Evolutionary conservation across 2,113 vertebrate species (phyloP).

Genomic region (Garra rufa): DNA sequence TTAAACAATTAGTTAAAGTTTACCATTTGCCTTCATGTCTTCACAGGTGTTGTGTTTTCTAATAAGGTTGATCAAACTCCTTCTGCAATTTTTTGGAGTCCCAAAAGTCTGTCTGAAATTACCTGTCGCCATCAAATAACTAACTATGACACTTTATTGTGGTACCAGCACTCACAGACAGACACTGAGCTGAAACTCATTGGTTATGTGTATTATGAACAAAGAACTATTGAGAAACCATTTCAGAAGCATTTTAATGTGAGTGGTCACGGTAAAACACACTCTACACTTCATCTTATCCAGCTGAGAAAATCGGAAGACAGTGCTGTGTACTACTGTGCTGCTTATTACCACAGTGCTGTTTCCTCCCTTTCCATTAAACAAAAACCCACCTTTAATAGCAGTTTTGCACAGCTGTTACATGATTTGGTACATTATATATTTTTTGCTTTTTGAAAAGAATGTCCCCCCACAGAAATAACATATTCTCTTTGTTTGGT

Average conservation of each 20-base stretch:
- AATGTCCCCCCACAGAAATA: too few relatives aligned
- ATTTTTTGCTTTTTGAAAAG: background rate
- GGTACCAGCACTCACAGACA: slow-evolving; percentile 44
- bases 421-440: background rate
- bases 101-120: slow-evolving; percentile 17
- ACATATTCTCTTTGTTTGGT: too few relatives aligned
- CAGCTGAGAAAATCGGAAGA: slow-evolving; percentile 34
- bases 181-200: slow-evolving; percentile 47
- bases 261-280: slow-evolving; percentile 43
- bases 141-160: slow-evolving; percentile 36
- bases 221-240: background rate
- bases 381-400: slow-evolving; percentile 13
- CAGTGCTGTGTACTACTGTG: slow-evolving; percentile 48
- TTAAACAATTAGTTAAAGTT: background rate
- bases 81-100: slow-evolving; percentile 21
- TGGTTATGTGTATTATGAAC: slow-evolving; percentile 24
- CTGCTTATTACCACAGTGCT: slow-evolving; percentile 42
- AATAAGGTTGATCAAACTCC: slow-evolving; percentile 44
- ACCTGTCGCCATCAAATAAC: slow-evolving; percentile 41
- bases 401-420: background rate
- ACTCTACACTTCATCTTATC: slow-evolving; percentile 4
- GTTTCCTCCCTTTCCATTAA: slow-evolving; percentile 9
- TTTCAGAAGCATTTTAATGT: slow-evolving; percentile 50
- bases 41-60: slow-evolving; percentile 20
- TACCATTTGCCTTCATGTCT: background rate